Base-by-base conservation (phyloP, 2,113 vertebrate species). In the Eulemur rufifrons region DNA sequence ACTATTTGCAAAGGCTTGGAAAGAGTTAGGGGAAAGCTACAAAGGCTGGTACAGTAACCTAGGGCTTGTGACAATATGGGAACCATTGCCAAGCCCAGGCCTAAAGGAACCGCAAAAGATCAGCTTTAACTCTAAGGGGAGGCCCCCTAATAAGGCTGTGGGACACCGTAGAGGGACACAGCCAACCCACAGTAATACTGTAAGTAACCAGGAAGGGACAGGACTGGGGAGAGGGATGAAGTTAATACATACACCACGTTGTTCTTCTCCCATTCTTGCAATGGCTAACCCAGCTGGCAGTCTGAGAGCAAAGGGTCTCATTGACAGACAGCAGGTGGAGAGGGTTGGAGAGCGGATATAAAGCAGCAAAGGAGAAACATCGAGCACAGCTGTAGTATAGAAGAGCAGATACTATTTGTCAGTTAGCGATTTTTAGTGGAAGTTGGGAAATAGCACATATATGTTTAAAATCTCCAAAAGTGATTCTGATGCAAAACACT, bases 321-420 rank as follows among this genome's bases (percentile, higher is more conserved):
- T 5, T 39, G 45, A 11, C 13, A 47, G 37, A 82, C 29, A 64
- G 27, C 59, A 89, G 37, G 25, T 34, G 13, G 18, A 59, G 17
- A 37, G 27, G 12, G 17, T 47, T 80, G 42, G 56, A 39, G 37
- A 69, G 50, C 11, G 25, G 21, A n/a, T 23, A 69, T 52, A 32
- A n/a, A 61, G 32, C 8, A 47, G n/a, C 18, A 42, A n/a, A 39
- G 6, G 12, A 56, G 17, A 82, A 61, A 34, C 13, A 20, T 14
- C n/a, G 39, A n/a, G 82, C 3, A 3, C 1, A 59, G 21, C 27
- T 25, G 2, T 8, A 11, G 21, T 45, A 39, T 9, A 2, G 4
- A n/a, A 73, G 23, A 84, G 15, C 20, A 85, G 83, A 89, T 54
- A 10, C 2, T 73, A 7, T 69, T 20, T 3, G 23, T 61, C 9